phyloP scores from a whole-genome alignment of 1,140 invertebrate species.

The Conus betulinus region DNA sequence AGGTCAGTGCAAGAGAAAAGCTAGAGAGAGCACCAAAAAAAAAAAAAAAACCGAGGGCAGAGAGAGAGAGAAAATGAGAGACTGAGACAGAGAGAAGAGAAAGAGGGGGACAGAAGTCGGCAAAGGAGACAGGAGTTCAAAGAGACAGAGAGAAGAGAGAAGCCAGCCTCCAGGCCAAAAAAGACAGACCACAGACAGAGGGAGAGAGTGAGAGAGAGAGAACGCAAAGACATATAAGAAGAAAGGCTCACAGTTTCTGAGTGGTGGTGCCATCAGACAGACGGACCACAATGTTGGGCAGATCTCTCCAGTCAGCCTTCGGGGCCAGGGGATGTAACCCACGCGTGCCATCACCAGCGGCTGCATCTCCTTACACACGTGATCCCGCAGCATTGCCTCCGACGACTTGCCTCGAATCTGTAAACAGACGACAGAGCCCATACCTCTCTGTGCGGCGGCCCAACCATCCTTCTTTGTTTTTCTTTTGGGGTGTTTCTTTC shows the following conservation, averaged over 20 bases:
- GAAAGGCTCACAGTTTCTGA: slow-evolving; percentile 79
- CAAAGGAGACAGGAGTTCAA: too few species aligned
- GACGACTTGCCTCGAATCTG: slow-evolving; percentile 81
- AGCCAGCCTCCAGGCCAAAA: too few species aligned
- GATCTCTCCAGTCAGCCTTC: slow-evolving; percentile 91
- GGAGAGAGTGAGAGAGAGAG: background rate
- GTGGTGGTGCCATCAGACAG: slow-evolving; percentile 84
- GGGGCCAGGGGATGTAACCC: slow-evolving; percentile 82
- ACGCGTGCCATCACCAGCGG: slow-evolving; percentile 88
- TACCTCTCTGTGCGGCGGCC: background rate
- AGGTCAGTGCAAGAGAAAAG: too few species aligned
- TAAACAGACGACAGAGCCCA: background rate
- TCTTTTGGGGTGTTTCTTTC: background rate
- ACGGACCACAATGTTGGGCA: slow-evolving; percentile 87
- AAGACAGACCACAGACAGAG: too few species aligned
- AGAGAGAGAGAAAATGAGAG: too few species aligned
- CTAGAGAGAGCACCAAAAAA: too few species aligned
- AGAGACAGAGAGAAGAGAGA: too few species aligned
- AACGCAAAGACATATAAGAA: background rate
- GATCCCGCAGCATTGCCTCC: slow-evolving; percentile 82
- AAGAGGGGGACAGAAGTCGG: too few species aligned
- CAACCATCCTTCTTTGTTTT: background rate
- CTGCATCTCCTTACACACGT: slow-evolving; percentile 91
- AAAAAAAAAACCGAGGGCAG: too few species aligned
- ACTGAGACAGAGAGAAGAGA: too few species aligned